These are phyloP conservation scores for Drosophila pseudoananassae DNA, from an alignment of 1,140 invertebrate genomes.

Conservation along the genomic window DNA sequence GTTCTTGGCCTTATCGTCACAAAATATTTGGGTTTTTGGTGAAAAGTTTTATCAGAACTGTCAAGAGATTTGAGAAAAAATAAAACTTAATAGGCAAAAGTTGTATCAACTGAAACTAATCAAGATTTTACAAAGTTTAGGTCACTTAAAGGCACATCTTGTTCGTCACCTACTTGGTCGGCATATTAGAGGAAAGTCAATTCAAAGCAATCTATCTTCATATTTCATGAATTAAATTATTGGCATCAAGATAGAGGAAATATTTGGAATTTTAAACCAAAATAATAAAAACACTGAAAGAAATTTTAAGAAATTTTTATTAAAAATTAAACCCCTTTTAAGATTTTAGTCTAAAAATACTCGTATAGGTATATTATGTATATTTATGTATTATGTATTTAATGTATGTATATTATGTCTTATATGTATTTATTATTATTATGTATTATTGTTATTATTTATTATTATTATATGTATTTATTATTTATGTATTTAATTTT, in stretches of 20 bases:
- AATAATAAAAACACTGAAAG: neutral
- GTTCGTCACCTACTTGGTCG: no score
- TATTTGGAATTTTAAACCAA: neutral
- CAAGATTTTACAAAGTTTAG: conserved; percentile 20
- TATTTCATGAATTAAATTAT: conserved; percentile 73
- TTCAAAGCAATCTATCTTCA: conserved; percentile 50
- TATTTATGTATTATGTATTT: no score
- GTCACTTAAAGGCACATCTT: conserved; percentile 2
- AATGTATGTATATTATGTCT: no score
- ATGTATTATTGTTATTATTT: no score
- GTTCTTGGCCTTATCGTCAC: neutral
- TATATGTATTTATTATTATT: no score
- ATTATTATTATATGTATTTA: no score
- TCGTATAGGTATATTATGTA: no score
- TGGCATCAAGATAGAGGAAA: conserved; percentile 13
- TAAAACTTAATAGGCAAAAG: neutral
- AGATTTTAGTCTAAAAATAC: no score
- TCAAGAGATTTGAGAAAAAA: no score
- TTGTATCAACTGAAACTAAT: conserved; percentile 7
- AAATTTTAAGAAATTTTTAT: neutral
- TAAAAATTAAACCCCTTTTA: no score
- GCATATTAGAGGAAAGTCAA: neutral
- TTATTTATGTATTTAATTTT: no score
- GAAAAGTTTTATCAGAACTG: conserved; percentile 13
- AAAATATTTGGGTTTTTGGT: conserved; percentile 11